Evolutionary conservation across 2,797 vertebrate genomes (phyloP).

Genomic region (Peromyscus melanophrys): DNA sequence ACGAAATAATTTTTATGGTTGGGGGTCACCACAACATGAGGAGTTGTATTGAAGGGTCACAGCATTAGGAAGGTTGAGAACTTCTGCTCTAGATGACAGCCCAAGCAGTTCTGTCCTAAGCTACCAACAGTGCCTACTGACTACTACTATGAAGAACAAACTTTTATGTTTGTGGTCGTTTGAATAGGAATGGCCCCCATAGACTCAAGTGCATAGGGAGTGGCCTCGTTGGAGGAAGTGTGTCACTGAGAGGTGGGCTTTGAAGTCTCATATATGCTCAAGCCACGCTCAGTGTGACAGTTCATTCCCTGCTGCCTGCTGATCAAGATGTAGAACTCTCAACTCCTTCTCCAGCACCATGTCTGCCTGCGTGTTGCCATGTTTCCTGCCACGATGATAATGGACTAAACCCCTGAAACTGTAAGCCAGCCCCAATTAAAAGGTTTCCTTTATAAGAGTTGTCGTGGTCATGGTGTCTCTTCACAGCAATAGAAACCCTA

Average conservation of each 20-base stretch:
- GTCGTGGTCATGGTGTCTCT: background rate
- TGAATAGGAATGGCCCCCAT: background rate
- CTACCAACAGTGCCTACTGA: background rate
- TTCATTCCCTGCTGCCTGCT: background rate
- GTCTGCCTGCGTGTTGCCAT: background rate
- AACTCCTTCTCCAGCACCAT: background rate
- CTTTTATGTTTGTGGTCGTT: background rate
- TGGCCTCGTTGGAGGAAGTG: background rate
- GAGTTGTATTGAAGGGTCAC: background rate
- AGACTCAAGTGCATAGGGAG: background rate
- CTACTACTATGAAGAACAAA: background rate
- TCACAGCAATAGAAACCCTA: background rate
- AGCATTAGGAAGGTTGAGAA: background rate
- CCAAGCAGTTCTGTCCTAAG: constrained; percentile 32
- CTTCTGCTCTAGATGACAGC: background rate
- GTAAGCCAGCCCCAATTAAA: background rate
- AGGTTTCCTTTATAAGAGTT: background rate
- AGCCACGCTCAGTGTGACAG: background rate
- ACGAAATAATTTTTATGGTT: background rate
- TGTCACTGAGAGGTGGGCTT: background rate
- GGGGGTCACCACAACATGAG: background rate
- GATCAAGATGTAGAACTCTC: background rate
- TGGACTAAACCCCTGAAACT: background rate
- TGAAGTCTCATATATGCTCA: background rate
- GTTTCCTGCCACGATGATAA: background rate